Evolutionary conservation across 2,113 vertebrate species (phyloP).

Genomic region (Trochalopteron elliotii): DNA sequence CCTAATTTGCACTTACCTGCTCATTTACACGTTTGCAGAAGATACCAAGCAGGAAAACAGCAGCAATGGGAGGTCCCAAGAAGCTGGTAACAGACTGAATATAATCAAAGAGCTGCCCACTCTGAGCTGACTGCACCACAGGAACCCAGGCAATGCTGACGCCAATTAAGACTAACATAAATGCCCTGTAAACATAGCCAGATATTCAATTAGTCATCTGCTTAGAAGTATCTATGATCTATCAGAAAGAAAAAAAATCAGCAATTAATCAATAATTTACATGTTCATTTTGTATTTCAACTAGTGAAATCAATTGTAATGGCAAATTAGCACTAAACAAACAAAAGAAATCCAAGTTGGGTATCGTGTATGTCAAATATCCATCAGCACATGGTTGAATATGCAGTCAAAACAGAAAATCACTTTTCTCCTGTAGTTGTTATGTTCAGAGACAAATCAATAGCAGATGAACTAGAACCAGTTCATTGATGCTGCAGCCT

Average conservation of each 20-base stretch:
- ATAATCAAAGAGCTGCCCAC: slow-evolving; percentile 94
- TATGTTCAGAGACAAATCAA: background rate
- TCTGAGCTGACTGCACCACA: slow-evolving; percentile 87
- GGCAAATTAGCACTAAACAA: background rate
- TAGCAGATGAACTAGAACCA: background rate
- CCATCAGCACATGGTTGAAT: background rate
- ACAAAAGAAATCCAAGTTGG: background rate
- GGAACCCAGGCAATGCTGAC: slow-evolving; percentile 97
- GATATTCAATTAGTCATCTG: slow-evolving; percentile 17
- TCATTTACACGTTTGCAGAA: slow-evolving; percentile 94
- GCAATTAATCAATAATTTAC: background rate
- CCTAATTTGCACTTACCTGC: slow-evolving; percentile 67
- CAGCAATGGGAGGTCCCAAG: slow-evolving; percentile 89
- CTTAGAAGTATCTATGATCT: slow-evolving; percentile 5
- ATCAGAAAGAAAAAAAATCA: background rate
- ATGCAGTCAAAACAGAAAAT: background rate
- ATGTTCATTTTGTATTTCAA: slow-evolving; percentile 1
- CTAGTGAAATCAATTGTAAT: background rate
- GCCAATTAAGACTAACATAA: slow-evolving; percentile 87
- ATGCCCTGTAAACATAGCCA: slow-evolving; percentile 77
- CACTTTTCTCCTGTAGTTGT: background rate
- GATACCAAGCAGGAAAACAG: slow-evolving; percentile 88
- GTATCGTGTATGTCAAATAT: background rate
- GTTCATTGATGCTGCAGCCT: background rate
- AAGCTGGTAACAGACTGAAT: slow-evolving; percentile 93